Base-by-base conservation (phyloP, 2,113 vertebrate species). In the Catharus fuscescens region DNA sequence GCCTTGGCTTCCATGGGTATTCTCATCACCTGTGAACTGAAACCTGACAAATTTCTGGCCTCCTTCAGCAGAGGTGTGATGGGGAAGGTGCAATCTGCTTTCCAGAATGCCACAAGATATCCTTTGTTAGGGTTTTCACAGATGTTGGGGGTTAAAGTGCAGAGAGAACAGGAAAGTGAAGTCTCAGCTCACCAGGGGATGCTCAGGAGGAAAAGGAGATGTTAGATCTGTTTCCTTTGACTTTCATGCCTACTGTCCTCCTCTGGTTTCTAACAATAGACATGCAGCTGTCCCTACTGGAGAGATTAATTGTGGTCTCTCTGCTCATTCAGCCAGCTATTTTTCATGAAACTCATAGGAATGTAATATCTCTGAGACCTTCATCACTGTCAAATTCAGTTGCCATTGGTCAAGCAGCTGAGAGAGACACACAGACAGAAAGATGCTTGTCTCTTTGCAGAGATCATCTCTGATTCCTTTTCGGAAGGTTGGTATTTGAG, bases 301-400 rank as follows among this genome's bases (percentile, higher is more conserved):
- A 86, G 42, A 96, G 92, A 95, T 93, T 96, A 88, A 93, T 94
- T 95, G 90, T 90, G 76, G 76, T 77, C 79, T 94, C 86, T 77
- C 44, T 84, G 69, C 83, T 95, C 88, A 86, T 88, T 95, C 88
- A 93, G 52, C 42, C 42, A 40, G 86, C 80, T 95, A 91, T 96
- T 96, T 94, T 95, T 97, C 95, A 96, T 67, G 42, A 84, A 95
- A 83, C 64, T 93, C 48, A 3, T 71, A 91, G 86, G 80, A 93
- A 93, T 31, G 62, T 90, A 86, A 50, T 94, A 92, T 90, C 67
- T 50, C 71, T 36, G 64, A 88, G 80, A 88, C 79, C 72, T 95
- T 93, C 40, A 84, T 78, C 94, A 95, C 72, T 88, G 83, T 93
- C 86, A 96, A 66, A 86, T 86, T 86, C 86, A 45, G 80, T 74